These are phyloP conservation scores for Agelastica alni DNA, from an alignment of 2,888 invertebrate species.

Conservation along the genomic window DNA sequence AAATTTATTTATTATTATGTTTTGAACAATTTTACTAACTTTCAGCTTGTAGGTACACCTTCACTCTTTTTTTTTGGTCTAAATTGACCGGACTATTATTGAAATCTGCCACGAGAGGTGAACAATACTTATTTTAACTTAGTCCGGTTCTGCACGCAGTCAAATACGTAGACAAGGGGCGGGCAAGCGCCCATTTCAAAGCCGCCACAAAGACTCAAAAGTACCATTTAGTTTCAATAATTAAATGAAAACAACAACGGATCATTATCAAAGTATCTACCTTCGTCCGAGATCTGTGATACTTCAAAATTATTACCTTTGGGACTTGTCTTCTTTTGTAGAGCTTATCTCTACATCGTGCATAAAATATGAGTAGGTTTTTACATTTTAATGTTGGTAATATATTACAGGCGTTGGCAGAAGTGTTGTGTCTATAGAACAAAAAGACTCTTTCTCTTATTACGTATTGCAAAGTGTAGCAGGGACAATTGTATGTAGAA, in stretches of 20 bases:
- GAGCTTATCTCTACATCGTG: background rate
- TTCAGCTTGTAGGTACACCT: too few species aligned
- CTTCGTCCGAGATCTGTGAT: conserved; percentile 13
- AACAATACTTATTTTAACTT: too few species aligned
- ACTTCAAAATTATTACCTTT: background rate
- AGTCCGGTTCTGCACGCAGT: background rate
- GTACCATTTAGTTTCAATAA: conserved; percentile 32
- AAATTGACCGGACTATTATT: too few species aligned
- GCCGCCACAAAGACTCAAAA: conserved; percentile 23
- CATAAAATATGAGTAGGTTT: conserved; percentile 1
- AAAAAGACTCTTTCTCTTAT: too few species aligned
- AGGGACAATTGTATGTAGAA: too few species aligned
- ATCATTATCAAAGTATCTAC: conserved; percentile 25
- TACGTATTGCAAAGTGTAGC: too few species aligned
- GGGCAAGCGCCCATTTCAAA: conserved; percentile 28
- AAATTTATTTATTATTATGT: too few species aligned
- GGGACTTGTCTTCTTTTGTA: conserved; percentile 1
- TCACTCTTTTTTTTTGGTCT: too few species aligned
- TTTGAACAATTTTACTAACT: too few species aligned
- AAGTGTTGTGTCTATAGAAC: too few species aligned
- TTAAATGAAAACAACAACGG: conserved; percentile 35
- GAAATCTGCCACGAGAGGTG: too few species aligned
- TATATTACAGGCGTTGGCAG: background rate
- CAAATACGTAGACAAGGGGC: conserved; percentile 25
- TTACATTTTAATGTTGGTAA: background rate